Conservation (phyloP, 2,113 vertebrate species). For the Spea multiplicata region DNA sequence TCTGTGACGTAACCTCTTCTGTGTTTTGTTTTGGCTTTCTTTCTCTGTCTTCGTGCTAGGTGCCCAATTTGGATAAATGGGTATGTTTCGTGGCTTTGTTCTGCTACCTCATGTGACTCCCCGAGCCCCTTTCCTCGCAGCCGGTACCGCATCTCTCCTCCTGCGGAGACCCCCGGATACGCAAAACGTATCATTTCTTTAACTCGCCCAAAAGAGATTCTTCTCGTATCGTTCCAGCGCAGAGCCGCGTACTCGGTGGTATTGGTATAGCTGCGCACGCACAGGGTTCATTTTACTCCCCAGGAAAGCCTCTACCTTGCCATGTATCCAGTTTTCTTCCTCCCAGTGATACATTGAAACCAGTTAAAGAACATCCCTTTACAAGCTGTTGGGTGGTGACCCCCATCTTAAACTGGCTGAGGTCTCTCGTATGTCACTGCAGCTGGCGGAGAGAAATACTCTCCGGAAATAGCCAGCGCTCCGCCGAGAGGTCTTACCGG, state of each 20-base stretch:
- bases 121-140: slow-evolving; percentile 1
- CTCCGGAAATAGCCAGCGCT: not conserved
- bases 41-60: slow-evolving; percentile 59
- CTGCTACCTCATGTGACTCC: slow-evolving; percentile 1
- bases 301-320: no score
- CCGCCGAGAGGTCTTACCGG: not conserved
- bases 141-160: slow-evolving; percentile 25
- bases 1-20: slow-evolving; percentile 53
- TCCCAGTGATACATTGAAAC: not conserved
- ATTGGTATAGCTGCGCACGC: no score
- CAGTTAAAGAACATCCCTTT: not conserved
- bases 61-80: slow-evolving; percentile 74
- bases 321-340: not conserved
- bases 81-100: slow-evolving; percentile 59
- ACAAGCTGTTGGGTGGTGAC: not conserved
- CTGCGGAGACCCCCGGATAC: not conserved
- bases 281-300: no score
- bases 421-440: not conserved
- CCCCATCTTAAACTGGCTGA: not conserved
- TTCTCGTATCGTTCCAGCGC: no score
- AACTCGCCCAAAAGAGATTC: no score
- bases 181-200: no score
- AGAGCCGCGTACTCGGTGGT: no score
- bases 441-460: not conserved
- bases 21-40: slow-evolving; percentile 56